Percentiles rank a stretch among this genome's conserved stretches.
Evolutionary conservation across 92 coral and sea anemone genomes (phyloP).

Genomic region (Desmophyllum pertusum): DNA sequence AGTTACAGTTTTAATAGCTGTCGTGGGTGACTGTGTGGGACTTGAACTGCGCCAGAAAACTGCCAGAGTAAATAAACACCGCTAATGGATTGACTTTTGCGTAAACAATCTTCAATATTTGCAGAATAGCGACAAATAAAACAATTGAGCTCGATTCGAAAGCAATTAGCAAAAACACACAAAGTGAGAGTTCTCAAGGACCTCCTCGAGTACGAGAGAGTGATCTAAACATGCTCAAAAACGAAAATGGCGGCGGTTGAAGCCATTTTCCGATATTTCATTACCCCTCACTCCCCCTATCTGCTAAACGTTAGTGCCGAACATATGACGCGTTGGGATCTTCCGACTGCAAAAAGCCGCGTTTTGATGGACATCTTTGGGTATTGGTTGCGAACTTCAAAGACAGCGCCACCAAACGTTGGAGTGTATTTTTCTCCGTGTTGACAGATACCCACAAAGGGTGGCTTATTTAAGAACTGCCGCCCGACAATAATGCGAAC

Average conservation of each 20-base stretch:
- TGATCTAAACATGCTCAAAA: background rate
- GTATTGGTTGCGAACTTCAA: conserved; percentile 60
- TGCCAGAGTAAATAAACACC: conserved; percentile 18
- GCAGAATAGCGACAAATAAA: conserved; percentile 36
- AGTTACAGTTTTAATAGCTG: background rate
- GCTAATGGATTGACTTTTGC: conserved; percentile 40
- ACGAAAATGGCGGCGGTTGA: conserved; percentile 43
- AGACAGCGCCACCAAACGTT: conserved; percentile 57
- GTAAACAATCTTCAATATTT: conserved; percentile 46
- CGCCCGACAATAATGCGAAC: conserved; percentile 45
- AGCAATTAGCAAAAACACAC: conserved; percentile 36
- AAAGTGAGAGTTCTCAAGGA: conserved; percentile 39
- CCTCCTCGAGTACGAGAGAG: conserved; percentile 21
- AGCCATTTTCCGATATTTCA: conserved; percentile 30
- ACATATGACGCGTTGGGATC: conserved; percentile 17
- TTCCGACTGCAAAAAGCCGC: conserved; percentile 54
- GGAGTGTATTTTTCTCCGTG: conserved; percentile 41
- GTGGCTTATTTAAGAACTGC: conserved; percentile 64
- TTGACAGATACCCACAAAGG: conserved; percentile 62
- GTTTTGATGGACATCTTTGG: conserved; percentile 55
- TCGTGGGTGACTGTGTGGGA: background rate
- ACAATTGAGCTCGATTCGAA: conserved; percentile 37
- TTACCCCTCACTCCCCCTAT: conserved; percentile 38
- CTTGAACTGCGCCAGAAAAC: background rate
- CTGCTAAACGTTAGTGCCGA: conserved; percentile 48